These are phyloP conservation scores for Ephestia elutella DNA, from an alignment of 1,140 invertebrate species.

Conservation along the genomic window DNA sequence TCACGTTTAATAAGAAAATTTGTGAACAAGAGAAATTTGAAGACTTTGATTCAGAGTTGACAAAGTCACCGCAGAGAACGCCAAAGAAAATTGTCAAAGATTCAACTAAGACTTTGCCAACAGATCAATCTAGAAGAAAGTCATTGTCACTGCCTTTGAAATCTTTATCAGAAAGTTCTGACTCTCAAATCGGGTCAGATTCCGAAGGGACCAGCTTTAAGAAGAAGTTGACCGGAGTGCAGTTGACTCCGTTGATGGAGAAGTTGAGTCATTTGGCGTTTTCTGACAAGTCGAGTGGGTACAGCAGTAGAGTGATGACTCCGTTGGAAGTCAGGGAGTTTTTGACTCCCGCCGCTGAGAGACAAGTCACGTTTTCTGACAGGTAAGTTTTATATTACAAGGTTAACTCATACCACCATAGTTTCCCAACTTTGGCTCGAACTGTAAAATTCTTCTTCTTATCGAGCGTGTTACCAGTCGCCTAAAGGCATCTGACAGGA, in stretches of 20 bases:
- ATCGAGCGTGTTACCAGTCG: no score
- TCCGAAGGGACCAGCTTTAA: slow-evolving; percentile 63
- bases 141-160: slow-evolving; percentile 83
- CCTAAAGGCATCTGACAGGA: no score
- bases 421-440: no score
- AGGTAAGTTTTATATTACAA: slow-evolving; percentile 30
- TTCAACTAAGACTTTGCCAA: slow-evolving; percentile 42
- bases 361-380: slow-evolving; percentile 53
- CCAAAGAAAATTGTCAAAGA: slow-evolving; percentile 58
- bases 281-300: slow-evolving; percentile 81
- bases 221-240: slow-evolving; percentile 77
- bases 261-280: slow-evolving; percentile 83
- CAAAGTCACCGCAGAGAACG: slow-evolving; percentile 57
- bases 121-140: slow-evolving; percentile 75
- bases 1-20: slow-evolving; percentile 59
- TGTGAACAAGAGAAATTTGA: slow-evolving; percentile 65
- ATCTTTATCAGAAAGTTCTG: slow-evolving; percentile 74
- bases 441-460: no score
- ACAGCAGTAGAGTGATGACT: slow-evolving; percentile 79
- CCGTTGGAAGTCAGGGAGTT: slow-evolving; percentile 79
- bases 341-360: slow-evolving; percentile 51
- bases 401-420: no score
- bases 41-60: slow-evolving; percentile 67
- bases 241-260: slow-evolving; percentile 87
- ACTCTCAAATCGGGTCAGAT: slow-evolving; percentile 62